Evolutionary conservation across 2,797 vertebrate species (phyloP).

Genomic region (Limnodromus scolopaceus): DNA sequence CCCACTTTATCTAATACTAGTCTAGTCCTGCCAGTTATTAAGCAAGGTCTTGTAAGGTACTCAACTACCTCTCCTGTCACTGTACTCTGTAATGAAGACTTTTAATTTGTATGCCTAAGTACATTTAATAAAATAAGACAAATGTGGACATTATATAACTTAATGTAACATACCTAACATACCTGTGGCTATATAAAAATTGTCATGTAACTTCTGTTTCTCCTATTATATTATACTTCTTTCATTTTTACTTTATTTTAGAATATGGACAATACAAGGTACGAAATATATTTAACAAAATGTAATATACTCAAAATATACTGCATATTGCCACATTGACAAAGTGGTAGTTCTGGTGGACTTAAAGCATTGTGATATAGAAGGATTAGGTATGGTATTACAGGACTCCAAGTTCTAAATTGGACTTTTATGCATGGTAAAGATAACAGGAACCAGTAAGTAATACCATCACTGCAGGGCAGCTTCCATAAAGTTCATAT

Average conservation of each 20-base stretch:
- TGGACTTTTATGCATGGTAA: constrained; percentile 14
- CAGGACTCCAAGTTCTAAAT: constrained; percentile 1
- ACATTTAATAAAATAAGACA: neutral
- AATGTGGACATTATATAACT: neutral
- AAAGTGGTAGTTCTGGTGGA: neutral
- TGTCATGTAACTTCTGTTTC: neutral
- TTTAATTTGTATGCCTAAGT: neutral
- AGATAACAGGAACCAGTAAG: neutral
- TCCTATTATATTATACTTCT: neutral
- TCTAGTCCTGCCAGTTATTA: neutral
- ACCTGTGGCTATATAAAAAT: neutral
- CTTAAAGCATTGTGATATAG: neutral
- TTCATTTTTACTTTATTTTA: neutral
- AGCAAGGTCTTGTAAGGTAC: neutral
- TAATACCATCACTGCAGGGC: constrained; percentile 7
- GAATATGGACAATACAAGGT: neutral
- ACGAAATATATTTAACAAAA: neutral
- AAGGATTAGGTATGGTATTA: neutral
- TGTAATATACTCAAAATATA: neutral
- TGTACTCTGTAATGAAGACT: neutral
- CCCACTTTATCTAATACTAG: neutral
- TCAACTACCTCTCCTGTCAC: fast-evolving
- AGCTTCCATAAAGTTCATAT: constrained; percentile 7
- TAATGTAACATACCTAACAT: neutral
- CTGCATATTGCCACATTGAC: neutral